These are phyloP conservation scores for Clarias laeviceps DNA, from an alignment of 2,797 vertebrate genomes.

Conservation along the genomic window DNA sequence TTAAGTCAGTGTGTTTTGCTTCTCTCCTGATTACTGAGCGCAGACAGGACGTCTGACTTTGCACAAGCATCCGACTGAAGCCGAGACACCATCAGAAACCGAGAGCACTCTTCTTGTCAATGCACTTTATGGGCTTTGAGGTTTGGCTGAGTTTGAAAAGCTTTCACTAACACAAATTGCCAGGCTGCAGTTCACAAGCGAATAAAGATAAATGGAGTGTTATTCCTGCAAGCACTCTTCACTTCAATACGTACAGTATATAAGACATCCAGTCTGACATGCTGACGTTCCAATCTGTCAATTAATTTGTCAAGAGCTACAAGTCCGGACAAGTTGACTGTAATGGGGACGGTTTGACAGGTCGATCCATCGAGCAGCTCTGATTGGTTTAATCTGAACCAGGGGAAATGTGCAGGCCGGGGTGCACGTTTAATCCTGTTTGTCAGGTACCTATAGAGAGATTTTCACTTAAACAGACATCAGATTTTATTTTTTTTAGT, in stretches of 20 bases:
- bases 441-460: not conserved
- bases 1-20: not conserved
- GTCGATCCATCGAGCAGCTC: not conserved
- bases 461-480: not conserved
- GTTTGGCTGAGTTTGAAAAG: not conserved
- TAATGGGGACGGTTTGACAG: not conserved
- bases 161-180: not conserved
- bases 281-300: constrained; percentile 3
- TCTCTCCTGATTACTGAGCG: not conserved
- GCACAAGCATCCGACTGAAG: not conserved
- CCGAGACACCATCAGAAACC: not conserved
- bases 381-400: not conserved
- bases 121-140: not conserved
- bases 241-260: not conserved
- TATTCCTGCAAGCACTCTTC: not conserved
- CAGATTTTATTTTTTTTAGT: not conserved
- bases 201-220: not conserved
- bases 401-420: not conserved
- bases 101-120: not conserved
- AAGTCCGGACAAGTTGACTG: not conserved
- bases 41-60: not conserved
- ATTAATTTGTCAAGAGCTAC: not conserved
- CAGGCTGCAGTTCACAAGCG: not conserved
- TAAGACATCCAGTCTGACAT: not conserved
- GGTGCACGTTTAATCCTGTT: not conserved